These are phyloP conservation scores for Sebastes taczanowskii DNA, from an alignment of 2,797 vertebrate genomes.

Conservation along the genomic window DNA sequence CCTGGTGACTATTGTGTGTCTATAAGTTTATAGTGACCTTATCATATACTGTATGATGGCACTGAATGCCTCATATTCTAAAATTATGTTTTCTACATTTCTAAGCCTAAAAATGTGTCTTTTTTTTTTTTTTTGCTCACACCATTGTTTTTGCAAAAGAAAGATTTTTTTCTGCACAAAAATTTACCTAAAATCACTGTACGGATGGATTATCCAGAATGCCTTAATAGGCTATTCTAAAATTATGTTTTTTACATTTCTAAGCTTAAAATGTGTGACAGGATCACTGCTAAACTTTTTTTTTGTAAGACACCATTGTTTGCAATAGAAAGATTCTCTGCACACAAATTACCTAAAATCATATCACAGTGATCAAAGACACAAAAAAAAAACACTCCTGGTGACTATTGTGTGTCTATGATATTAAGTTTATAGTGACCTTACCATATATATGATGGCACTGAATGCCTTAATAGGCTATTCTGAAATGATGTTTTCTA, in stretches of 20 bases:
- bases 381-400: background rate
- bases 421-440: background rate
- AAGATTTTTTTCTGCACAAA: background rate
- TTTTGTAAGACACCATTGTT: background rate
- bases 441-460: background rate
- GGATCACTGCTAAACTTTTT: slow-evolving; percentile 20
- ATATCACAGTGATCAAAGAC: no score
- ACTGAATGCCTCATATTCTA: background rate
- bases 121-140: no score
- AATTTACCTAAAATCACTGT: slow-evolving; percentile 99
- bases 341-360: slow-evolving; percentile 92
- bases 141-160: no score
- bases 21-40: background rate
- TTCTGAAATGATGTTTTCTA: background rate
- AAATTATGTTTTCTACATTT: background rate
- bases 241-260: background rate
- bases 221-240: no score
- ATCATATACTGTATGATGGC: background rate
- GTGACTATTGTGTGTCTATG: no score
- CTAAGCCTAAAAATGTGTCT: background rate
- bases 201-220: slow-evolving; percentile 99
- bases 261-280: slow-evolving; percentile 10
- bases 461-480: no score
- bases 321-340: background rate
- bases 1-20: background rate